These are phyloP conservation scores for Heliothis subflexa DNA, from an alignment of 1,140 invertebrate species.

Conservation along the genomic window DNA sequence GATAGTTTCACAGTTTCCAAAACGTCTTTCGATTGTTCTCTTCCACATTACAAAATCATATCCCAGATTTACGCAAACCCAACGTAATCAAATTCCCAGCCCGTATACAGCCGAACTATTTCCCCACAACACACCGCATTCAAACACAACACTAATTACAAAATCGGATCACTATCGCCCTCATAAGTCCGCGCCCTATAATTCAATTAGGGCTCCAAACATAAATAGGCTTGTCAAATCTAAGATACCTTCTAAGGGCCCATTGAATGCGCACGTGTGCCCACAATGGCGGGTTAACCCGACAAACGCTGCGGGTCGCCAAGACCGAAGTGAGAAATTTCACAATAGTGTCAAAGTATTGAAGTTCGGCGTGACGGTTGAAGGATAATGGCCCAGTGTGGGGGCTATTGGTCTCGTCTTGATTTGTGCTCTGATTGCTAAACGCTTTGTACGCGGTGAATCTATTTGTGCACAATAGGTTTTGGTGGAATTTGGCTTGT, in stretches of 20 bases:
- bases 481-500: slow-evolving; percentile 37
- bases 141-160: slow-evolving; percentile 53
- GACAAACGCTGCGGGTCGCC: slow-evolving; percentile 74
- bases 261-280: slow-evolving; percentile 78
- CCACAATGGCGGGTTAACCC: slow-evolving; percentile 67
- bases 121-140: slow-evolving; percentile 31
- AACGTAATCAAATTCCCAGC: slow-evolving; percentile 24
- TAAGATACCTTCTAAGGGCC: slow-evolving; percentile 64
- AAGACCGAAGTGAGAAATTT: slow-evolving; percentile 66
- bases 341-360: slow-evolving; percentile 76
- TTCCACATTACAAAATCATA: not conserved
- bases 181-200: slow-evolving; percentile 65
- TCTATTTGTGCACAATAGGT: slow-evolving; percentile 40
- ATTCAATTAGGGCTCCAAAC: slow-evolving; percentile 74
- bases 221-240: slow-evolving; percentile 73
- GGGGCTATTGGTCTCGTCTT: slow-evolving; percentile 50
- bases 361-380: slow-evolving; percentile 72
- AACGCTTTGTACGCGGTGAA: slow-evolving; percentile 36
- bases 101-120: slow-evolving; percentile 5
- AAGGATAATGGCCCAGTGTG: slow-evolving; percentile 76
- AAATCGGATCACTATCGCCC: slow-evolving; percentile 60
- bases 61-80: slow-evolving; percentile 41
- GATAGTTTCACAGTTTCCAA: too few species aligned
- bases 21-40: not conserved
- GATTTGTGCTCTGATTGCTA: slow-evolving; percentile 50